phyloP scores from a whole-genome alignment of 2,797 vertebrate genomes.

The Oreochromis mossambicus region DNA sequence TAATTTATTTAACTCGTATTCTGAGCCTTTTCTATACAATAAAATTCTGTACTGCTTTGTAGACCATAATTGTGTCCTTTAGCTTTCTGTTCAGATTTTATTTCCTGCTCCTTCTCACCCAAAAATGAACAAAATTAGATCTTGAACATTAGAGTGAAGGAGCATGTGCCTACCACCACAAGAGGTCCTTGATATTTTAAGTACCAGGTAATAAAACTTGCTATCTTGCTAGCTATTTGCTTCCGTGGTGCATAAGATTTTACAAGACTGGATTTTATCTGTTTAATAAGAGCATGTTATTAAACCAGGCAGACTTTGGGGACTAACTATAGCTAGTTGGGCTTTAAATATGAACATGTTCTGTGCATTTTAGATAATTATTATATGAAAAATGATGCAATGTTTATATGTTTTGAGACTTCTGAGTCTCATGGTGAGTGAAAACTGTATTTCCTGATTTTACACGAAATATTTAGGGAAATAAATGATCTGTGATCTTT shows the following conservation, averaged over 20 bases:
- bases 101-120: neutral
- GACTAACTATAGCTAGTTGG: neutral
- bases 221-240: neutral
- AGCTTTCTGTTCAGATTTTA: neutral
- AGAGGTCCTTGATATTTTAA: neutral
- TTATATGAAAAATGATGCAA: neutral
- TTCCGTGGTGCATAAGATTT: fast-evolving
- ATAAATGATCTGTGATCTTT: neutral
- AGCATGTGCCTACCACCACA: fast-evolving
- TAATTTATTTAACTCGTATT: neutral
- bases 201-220: neutral
- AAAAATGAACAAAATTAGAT: neutral
- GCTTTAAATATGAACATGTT: neutral
- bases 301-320: neutral
- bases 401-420: neutral
- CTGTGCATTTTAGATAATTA: neutral
- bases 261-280: neutral
- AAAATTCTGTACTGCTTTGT: too few relatives aligned
- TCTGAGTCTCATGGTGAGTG: neutral
- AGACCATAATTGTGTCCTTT: neutral
- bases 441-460: neutral
- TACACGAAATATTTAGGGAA: neutral
- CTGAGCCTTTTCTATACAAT: fast-evolving
- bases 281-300: neutral
- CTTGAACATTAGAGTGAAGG: neutral